Evolutionary conservation across 2,113 vertebrate genomes (phyloP).

Genomic region (Pseudorhombus dupliciocellatus): DNA sequence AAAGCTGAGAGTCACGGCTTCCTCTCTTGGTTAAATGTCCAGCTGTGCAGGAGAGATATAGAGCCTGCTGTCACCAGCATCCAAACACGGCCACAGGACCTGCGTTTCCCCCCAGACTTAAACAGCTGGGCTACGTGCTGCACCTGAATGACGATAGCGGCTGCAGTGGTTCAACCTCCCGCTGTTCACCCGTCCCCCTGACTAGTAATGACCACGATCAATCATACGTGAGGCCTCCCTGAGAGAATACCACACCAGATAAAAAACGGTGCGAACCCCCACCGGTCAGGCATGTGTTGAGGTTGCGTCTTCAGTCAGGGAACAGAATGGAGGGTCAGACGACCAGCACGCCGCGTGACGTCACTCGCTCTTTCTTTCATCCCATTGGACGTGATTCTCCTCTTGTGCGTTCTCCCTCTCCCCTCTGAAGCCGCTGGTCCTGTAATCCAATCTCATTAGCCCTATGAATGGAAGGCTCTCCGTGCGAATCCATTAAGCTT

Average conservation of each 20-base stretch:
- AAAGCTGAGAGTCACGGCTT: slow-evolving; percentile 24
- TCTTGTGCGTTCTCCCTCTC: slow-evolving; percentile 50
- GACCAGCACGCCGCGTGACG: slow-evolving; percentile 3
- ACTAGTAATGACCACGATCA: slow-evolving; percentile 66
- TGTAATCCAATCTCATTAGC: slow-evolving; percentile 77
- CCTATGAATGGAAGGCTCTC: slow-evolving; percentile 67
- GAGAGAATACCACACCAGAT: slow-evolving; percentile 46
- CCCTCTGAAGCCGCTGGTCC: slow-evolving; percentile 35
- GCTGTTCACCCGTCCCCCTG: slow-evolving; percentile 42
- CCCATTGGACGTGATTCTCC: slow-evolving; percentile 19
- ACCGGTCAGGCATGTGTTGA: slow-evolving; percentile 53
- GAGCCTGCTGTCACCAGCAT: slow-evolving; percentile 10
- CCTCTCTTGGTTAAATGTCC: slow-evolving; percentile 18
- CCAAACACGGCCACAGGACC: background rate
- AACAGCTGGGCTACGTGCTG: slow-evolving; percentile 32
- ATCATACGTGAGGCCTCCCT: slow-evolving; percentile 55
- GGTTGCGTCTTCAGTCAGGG: slow-evolving; percentile 19
- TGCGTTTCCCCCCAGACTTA: slow-evolving; percentile 12
- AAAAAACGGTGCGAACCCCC: slow-evolving; percentile 42
- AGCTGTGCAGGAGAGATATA: slow-evolving; percentile 49
- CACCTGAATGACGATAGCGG: slow-evolving; percentile 21
- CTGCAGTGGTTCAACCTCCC: slow-evolving; percentile 14
- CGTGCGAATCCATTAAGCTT: slow-evolving; percentile 75
- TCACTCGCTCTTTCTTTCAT: slow-evolving; percentile 41
- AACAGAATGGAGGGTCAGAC: slow-evolving; percentile 18